Base-by-base conservation (phyloP, 2,888 invertebrate species). In the Polydrusus pterygomalis region DNA sequence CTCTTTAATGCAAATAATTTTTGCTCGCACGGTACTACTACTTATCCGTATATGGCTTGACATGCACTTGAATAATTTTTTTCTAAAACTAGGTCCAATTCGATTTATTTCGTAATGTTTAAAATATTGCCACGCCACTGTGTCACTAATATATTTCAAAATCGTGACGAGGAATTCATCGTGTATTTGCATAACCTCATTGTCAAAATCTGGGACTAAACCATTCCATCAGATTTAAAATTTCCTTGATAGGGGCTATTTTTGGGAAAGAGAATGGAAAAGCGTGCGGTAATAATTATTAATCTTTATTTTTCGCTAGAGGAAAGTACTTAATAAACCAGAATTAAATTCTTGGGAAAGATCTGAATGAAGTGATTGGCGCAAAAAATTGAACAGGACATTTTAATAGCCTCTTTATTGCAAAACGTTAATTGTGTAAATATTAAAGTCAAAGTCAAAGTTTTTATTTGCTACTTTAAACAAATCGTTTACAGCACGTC, bases 181-280 rank as follows among this genome's bases (percentile, higher is more conserved):
- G 47, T 47, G n/a, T 47, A 47, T 47, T 47, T 47, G 47, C 47
- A 47, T 47, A 47, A 47, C 47, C 47, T 47, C 47, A 47, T 47
- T 47, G 47, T 47, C 17, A 47, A 9, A 47, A 47, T 47, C 47
- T 47, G 47, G 47, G 47, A 47, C 17, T 47, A 47, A 47, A 47
- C 47, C 47, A 47, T 47, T 47, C 47, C 47, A 47, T 47, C 47
- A 47, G 47, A 47, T 47, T 47, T 47, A 17, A 47, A 47, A 8
- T 15, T 47, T 47, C 17, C 47, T 47, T 47, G 9, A 43, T 47
- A 47, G 17, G 47, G 47, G 47, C 47, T 17, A 47, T 47, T 47
- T 47, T 47, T 47, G 17, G 43, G 17, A 47, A 15, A 5, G 47
- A 17, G 9, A 47, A 47, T 47, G 47, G 47, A 17, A 47, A 43